These are phyloP conservation scores for Abscondita cerata DNA, from an alignment of 2,888 invertebrate genomes.

Conservation along the genomic window DNA sequence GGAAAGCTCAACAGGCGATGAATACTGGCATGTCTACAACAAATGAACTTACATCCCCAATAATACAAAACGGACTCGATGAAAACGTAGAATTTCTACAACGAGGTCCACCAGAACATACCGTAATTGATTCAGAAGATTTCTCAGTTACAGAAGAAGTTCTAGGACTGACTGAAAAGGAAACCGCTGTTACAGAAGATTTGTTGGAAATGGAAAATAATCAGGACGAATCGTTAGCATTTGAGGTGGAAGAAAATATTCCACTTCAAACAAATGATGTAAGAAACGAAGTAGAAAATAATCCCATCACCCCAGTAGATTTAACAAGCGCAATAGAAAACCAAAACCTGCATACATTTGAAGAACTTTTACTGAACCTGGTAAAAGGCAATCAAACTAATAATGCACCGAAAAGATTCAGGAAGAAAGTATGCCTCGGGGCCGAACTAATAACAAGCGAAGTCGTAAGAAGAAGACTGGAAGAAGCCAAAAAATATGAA, in stretches of 20 bases:
- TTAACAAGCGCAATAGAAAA: neutral
- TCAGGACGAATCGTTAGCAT: neutral
- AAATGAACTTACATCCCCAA: too few species aligned
- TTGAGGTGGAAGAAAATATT: neutral
- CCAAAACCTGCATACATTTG: conserved; percentile 1
- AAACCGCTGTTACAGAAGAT: too few species aligned
- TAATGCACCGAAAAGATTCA: conserved; percentile 5
- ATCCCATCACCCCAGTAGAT: neutral
- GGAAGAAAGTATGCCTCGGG: conserved; percentile 6
- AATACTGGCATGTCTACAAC: too few species aligned
- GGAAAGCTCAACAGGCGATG: neutral
- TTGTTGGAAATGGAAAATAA: neutral
- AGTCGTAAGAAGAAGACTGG: conserved; percentile 5
- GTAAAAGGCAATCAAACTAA: conserved; percentile 12
- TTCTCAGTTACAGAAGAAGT: too few species aligned
- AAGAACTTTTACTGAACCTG: conserved; percentile 11
- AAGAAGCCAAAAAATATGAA: conserved; percentile 9
- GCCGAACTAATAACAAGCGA: conserved; percentile 16
- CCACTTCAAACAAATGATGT: neutral
- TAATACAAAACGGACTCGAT: too few species aligned
- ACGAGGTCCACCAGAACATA: neutral
- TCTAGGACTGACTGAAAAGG: neutral
- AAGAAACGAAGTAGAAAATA: neutral
- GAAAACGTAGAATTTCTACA: neutral
- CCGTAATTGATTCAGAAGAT: too few species aligned